Conservation (phyloP, 2,888 invertebrate genomes). For the Lithodes maja region DNA sequence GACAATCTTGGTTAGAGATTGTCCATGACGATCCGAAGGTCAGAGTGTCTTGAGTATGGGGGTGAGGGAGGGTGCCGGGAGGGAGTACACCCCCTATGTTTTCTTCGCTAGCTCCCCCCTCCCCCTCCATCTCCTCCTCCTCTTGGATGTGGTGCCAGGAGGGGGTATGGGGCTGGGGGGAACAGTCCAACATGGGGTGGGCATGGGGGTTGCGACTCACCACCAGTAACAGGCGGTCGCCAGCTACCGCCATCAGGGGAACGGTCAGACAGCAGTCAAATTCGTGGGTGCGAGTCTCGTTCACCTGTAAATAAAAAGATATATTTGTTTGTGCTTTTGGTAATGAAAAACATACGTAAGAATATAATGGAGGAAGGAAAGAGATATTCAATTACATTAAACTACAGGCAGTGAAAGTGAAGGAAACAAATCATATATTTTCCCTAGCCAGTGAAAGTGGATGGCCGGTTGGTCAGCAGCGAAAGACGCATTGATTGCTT, state of each 20-base stretch:
- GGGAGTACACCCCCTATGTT: not conserved
- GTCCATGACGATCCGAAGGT: conserved; percentile 14
- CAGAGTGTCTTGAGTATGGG: conserved; percentile 56
- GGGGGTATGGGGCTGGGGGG: conserved; percentile 40
- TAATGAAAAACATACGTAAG: no score
- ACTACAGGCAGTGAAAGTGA: no score
- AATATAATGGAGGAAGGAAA: no score
- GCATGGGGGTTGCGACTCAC: conserved; percentile 78
- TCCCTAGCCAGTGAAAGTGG: no score
- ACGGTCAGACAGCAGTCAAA: conserved; percentile 96
- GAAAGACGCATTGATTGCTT: no score
- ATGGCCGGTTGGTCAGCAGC: no score
- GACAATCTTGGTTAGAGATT: not conserved
- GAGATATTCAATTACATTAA: no score
- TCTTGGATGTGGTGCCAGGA: not conserved
- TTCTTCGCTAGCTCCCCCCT: conserved; percentile 18
- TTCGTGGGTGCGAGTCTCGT: conserved; percentile 91
- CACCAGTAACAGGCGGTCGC: conserved; percentile 89
- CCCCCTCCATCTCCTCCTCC: conserved; percentile 34
- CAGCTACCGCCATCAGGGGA: conserved; percentile 93
- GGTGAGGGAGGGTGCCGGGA: conserved; percentile 44
- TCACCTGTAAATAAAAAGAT: conserved; percentile 81
- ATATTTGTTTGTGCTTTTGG: no score
- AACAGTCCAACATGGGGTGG: conserved; percentile 52
- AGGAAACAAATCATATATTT: no score